Evolutionary conservation across 2,113 vertebrate genomes (phyloP).

Genomic region (Aptenodytes forsteri): DNA sequence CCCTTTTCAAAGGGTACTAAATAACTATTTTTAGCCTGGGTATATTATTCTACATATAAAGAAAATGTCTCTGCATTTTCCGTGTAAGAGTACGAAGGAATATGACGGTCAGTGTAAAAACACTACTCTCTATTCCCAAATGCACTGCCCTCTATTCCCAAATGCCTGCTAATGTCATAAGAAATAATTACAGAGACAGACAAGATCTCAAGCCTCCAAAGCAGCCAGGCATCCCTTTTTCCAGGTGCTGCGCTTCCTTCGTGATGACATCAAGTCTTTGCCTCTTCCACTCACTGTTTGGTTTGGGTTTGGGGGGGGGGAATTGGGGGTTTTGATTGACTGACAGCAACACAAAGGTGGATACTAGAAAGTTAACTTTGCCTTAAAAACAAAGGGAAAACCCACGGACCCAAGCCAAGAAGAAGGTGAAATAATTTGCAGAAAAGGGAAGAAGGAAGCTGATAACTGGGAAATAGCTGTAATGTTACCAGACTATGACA

Average conservation of each 20-base stretch:
- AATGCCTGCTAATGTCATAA: background rate
- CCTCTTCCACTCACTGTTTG: background rate
- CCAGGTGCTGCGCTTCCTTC: background rate
- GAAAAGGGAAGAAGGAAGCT: background rate
- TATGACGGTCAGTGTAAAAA: background rate
- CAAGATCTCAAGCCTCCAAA: background rate
- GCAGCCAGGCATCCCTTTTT: background rate
- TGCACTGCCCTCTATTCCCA: background rate
- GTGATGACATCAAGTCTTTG: background rate
- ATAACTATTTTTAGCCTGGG: background rate
- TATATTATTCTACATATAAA: background rate
- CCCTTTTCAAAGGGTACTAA: background rate
- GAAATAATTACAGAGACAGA: background rate
- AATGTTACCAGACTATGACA: background rate
- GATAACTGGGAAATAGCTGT: background rate
- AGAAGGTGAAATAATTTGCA: background rate
- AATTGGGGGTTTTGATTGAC: background rate
- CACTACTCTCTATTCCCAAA: background rate
- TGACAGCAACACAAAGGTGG: background rate
- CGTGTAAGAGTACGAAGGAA: background rate
- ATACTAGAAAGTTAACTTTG: background rate
- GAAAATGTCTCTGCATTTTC: background rate
- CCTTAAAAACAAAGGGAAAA: background rate
- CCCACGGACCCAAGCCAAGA: background rate
- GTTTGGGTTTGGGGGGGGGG: background rate